phyloP scores from a whole-genome alignment of 2,797 vertebrate genomes.

The Capromys pilorides region DNA sequence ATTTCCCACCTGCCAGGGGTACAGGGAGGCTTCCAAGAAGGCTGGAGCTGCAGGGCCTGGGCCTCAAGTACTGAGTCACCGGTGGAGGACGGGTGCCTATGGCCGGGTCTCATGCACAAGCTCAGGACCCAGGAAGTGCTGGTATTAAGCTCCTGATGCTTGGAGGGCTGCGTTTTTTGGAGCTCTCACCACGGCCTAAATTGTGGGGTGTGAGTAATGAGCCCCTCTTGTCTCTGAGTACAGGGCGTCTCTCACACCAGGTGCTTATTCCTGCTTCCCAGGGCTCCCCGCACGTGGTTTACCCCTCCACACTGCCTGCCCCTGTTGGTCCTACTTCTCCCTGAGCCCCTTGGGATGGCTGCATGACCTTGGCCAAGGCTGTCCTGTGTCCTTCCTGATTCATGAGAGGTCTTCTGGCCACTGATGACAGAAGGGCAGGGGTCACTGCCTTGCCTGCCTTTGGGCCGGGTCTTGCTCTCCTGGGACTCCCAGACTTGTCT shows the following conservation, averaged over 20 bases:
- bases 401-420: background rate
- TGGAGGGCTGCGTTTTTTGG: too few species aligned
- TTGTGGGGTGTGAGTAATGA: fast-evolving
- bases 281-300: too few species aligned
- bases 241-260: background rate
- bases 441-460: fast-evolving
- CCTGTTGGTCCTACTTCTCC: too few species aligned
- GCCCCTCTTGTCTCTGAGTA: background rate
- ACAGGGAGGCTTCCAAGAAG: fast-evolving
- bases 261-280: fast-evolving
- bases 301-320: too few species aligned
- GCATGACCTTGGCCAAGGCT: background rate
- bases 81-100: fast-evolving
- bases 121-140: background rate
- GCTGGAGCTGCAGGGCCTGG: background rate
- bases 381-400: too few species aligned
- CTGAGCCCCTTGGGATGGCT: background rate
- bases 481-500: too few species aligned
- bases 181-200: fast-evolving
- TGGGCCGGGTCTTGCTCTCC: fast-evolving
- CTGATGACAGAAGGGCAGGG: background rate
- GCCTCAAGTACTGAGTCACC: background rate
- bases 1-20: fast-evolving
- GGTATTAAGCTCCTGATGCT: fast-evolving
- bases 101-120: fast-evolving